Base-by-base conservation (phyloP, 2,113 vertebrate genomes). In the Circaetus cinerascens region DNA sequence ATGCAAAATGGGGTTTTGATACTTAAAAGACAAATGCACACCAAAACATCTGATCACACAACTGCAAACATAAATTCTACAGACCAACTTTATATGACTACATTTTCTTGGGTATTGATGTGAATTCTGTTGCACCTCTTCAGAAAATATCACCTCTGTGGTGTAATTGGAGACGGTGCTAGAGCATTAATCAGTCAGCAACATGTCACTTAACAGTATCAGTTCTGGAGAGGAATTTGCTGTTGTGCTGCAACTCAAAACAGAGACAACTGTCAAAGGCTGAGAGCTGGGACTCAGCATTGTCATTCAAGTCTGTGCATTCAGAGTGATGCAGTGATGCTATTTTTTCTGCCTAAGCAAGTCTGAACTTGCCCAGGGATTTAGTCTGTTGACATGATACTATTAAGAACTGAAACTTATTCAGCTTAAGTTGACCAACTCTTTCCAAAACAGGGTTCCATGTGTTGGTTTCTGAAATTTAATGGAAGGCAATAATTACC, bases 301-400 rank as follows among this genome's bases (percentile, higher is more conserved):
- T 94, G 80, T 88, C 80, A 82, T 91, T 95, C 62, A 93, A 62
- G 77, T 79, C 86, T 81, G 60, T 75, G 66, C 69, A 55, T 75
- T 95, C 57, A 72, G 55, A 84, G 17, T 19, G 38, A 68, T 90
- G 62, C n/a, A 84, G 17, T 19, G 38, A 68, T 90, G 62, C n/a
- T 96, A 89, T 90, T 89, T 94, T 79, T 95, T 81, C 67, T 91
- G 62, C 38, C 55, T 50, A 78, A 87, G 55, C 93, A 94, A 93
- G 93, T 86, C 53, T 66, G 80, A 94, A 91, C 91, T 95, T 91
- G 95, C 36, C 34, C 74, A 81, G 60, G 87, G 81, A 82, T 91
- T 95, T 95, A 29, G 7, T 64, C 57, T 79, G 74, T 76, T 95
- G 86, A 85, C 71, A 67, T 82, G 86, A 90, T 85, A 79, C 45